Percentiles rank a stretch among this genome's conserved stretches.
Evolutionary conservation across 2,113 vertebrate genomes (phyloP).

Genomic region (Atlantisia rogersi): DNA sequence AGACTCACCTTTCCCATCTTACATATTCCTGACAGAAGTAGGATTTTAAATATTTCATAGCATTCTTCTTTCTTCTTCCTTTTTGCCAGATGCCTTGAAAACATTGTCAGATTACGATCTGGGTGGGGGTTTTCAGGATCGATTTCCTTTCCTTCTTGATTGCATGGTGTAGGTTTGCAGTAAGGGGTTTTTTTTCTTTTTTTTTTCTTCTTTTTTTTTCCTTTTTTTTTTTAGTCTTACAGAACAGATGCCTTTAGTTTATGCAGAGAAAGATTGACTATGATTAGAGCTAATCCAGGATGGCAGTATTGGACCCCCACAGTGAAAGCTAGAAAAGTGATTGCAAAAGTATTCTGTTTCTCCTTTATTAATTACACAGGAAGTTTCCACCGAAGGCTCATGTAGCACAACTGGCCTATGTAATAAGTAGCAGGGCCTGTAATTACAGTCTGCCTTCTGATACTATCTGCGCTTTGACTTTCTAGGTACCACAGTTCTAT

Average conservation of each 20-base stretch:
- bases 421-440: slow-evolving; percentile 70
- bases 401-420: slow-evolving; percentile 58
- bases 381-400: slow-evolving; percentile 63
- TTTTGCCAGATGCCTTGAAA: slow-evolving; percentile 55
- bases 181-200: background rate
- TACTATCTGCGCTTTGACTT: slow-evolving; percentile 55
- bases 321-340: slow-evolving; percentile 60
- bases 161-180: slow-evolving; percentile 49
- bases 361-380: slow-evolving; percentile 67
- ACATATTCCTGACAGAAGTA: background rate
- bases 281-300: slow-evolving; percentile 63
- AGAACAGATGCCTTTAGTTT: slow-evolving; percentile 59
- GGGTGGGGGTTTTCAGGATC: slow-evolving; percentile 40
- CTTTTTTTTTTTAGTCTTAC: background rate
- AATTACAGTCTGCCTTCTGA: slow-evolving; percentile 65
- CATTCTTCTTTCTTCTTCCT: slow-evolving; percentile 20
- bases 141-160: slow-evolving; percentile 54
- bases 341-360: slow-evolving; percentile 67
- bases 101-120: slow-evolving; percentile 48
- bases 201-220: too few species aligned
- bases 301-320: slow-evolving; percentile 64
- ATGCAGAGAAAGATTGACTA: slow-evolving; percentile 31
- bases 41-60: slow-evolving; percentile 58
- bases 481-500: slow-evolving; percentile 38
- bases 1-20: slow-evolving; percentile 5